Evolutionary conservation across 2,113 vertebrate genomes (phyloP).

Genomic region (Delphinus delphis): DNA sequence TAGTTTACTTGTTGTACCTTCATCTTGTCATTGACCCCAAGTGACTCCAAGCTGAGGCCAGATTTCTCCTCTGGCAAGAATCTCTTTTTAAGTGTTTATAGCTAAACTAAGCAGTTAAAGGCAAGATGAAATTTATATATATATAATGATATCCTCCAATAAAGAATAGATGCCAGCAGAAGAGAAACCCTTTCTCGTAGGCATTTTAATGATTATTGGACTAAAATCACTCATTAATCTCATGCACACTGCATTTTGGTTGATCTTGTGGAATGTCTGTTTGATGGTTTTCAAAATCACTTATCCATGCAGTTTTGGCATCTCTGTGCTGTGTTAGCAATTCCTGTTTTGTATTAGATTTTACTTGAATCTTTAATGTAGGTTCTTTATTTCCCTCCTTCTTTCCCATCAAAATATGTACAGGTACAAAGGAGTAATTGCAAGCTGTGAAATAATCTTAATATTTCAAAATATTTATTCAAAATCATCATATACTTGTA

Average conservation of each 20-base stretch:
- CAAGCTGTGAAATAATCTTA: neutral
- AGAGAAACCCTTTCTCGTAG: neutral
- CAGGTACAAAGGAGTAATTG: neutral
- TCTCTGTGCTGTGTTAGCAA: constrained; percentile 61
- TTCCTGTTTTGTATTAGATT: constrained; percentile 47
- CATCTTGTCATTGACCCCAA: neutral
- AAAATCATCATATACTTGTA: neutral
- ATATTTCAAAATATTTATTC: constrained; percentile 19
- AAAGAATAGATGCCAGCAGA: neutral
- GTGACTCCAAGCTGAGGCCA: neutral
- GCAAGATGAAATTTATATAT: constrained; percentile 1
- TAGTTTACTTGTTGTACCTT: neutral
- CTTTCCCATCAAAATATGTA: constrained; percentile 21
- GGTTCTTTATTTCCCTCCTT: constrained; percentile 5
- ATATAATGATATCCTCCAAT: constrained; percentile 12
- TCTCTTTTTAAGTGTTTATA: neutral
- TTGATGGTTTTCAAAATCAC: constrained; percentile 69
- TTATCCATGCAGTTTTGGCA: constrained; percentile 61
- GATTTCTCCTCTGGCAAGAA: constrained; percentile 15
- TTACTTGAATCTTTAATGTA: constrained; percentile 53
- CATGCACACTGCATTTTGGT: constrained; percentile 23
- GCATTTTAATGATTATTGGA: constrained; percentile 52
- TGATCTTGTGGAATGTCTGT: constrained; percentile 68
- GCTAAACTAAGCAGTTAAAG: constrained; percentile 43
- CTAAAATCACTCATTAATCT: constrained; percentile 64